Conservation (phyloP, 1,140 invertebrate genomes). For the Drosophila orosa region DNA sequence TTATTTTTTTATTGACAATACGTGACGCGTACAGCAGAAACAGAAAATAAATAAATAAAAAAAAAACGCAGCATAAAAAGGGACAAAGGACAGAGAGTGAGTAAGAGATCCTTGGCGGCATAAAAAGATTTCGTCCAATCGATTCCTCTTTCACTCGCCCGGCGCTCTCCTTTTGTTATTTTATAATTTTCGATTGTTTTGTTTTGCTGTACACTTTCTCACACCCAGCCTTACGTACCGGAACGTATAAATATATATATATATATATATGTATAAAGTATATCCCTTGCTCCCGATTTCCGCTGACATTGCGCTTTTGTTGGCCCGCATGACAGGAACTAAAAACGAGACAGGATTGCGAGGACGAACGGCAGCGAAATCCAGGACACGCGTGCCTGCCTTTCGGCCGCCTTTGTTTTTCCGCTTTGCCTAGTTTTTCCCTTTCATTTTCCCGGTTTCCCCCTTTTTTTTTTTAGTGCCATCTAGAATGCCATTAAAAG, state of each 20-base stretch:
- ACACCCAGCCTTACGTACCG: slow-evolving; percentile 1
- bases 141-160: slow-evolving; percentile 42
- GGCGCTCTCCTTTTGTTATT: slow-evolving; percentile 71
- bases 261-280: too few species aligned
- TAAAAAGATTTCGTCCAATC: slow-evolving; percentile 73
- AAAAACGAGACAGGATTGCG: slow-evolving; percentile 21
- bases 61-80: slow-evolving; percentile 31
- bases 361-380: slow-evolving; percentile 24
- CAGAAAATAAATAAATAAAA: slow-evolving; percentile 44
- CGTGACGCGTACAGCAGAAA: slow-evolving; percentile 80
- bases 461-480: slow-evolving; percentile 26
- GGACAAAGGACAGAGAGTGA: slow-evolving; percentile 22
- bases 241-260: slow-evolving; percentile 1
- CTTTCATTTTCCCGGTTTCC: slow-evolving; percentile 8
- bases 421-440: slow-evolving; percentile 29
- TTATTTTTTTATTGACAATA: slow-evolving; percentile 84
- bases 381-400: slow-evolving; percentile 40
- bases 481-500: slow-evolving; percentile 70
- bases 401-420: slow-evolving; percentile 33
- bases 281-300: slow-evolving; percentile 15
- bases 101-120: slow-evolving; percentile 65
- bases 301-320: slow-evolving; percentile 75
- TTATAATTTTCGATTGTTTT: slow-evolving; percentile 83
- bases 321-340: slow-evolving; percentile 36
- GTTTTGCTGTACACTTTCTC: slow-evolving; percentile 57